Conservation (phyloP, 2,113 vertebrate genomes). For the Leptocoma aspasia region DNA sequence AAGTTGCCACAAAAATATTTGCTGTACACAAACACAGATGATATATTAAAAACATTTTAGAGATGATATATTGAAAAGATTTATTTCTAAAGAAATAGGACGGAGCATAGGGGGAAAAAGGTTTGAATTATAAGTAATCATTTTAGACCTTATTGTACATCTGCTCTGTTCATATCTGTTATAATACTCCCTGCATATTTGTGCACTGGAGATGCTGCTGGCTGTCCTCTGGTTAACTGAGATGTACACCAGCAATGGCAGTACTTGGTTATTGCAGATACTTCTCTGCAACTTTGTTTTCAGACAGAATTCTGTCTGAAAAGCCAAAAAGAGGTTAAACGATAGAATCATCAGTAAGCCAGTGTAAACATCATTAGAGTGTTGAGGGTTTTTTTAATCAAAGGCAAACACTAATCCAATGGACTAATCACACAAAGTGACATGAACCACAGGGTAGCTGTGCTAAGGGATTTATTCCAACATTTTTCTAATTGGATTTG, state of each 20-base stretch:
- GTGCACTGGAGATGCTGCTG: not conserved
- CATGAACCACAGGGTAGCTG: not conserved
- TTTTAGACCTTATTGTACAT: not conserved
- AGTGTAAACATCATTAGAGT: not conserved
- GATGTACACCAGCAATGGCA: not conserved
- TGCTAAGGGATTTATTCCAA: not conserved
- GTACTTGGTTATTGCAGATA: not conserved
- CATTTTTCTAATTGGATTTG: not conserved
- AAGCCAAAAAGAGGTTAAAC: not conserved
- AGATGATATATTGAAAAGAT: not conserved
- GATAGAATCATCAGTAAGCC: not conserved
- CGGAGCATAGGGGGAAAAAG: fast-evolving
- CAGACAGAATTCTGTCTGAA: not conserved
- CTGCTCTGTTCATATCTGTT: not conserved
- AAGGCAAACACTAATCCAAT: slow-evolving; percentile 1
- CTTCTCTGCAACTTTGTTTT: not conserved
- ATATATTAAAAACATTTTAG: not conserved
- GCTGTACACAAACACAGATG: not conserved
- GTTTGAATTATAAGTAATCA: not conserved
- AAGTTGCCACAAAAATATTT: not conserved
- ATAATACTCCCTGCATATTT: not conserved
- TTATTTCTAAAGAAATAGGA: not conserved
- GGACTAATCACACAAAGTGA: not conserved
- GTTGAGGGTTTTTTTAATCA: not conserved
- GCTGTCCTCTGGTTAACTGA: not conserved